These are phyloP conservation scores for Apis mellifera DNA, from an alignment of 1,140 invertebrate species.

Conservation along the genomic window Amel_HAv3.1 CM009931.2:4132501-4133000, in stretches of 20 bases:
- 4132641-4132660: constrained; percentile 19
- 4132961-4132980: too few species aligned
- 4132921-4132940: neutral
- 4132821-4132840: neutral
- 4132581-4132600: neutral
- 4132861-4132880: too few species aligned
- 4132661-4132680: constrained; percentile 20
- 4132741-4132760: neutral
- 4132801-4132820: neutral
- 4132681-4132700: constrained; percentile 11
- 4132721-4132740: too few species aligned
- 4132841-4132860: neutral
- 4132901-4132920: neutral
- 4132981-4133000: too few species aligned
- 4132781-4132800: constrained; percentile 16
- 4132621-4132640: constrained; percentile 39
- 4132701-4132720: neutral
- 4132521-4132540: constrained; percentile 38
- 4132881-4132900: too few species aligned
- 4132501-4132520: neutral
- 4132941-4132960: neutral
- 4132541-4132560: constrained; percentile 34
- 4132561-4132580: constrained; percentile 20
- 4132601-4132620: neutral
- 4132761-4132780: neutral